Evolutionary conservation across 2,113 vertebrate genomes (phyloP), one percentile per base, ranked within the genome.

Genomic region (Silurus glanis): DNA sequence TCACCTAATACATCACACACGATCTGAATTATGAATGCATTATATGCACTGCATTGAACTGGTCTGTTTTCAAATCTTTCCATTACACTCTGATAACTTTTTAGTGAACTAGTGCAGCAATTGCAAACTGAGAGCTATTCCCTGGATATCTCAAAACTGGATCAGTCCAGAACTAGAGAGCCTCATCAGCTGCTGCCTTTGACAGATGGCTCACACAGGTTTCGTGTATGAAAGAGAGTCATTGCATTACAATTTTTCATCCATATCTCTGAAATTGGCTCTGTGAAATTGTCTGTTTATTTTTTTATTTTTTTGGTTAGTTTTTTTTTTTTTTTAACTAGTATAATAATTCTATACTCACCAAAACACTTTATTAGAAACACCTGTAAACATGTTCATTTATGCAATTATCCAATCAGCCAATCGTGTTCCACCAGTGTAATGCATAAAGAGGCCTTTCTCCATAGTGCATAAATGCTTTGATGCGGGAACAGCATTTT

Each of bases 201-300:
- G 56, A 80, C 81, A 86, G 87, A 88, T 86, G 84, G 59, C 59
- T 88, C 81, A 86, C 82, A 56, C 21, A 19, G 47, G 55, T 55
- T 83, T 83, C 12, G 21, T 53, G 4, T 49, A 69, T 16, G 62
- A 59, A 58, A 83, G 62, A 78, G 23, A 85, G 64, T 82, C 59
- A 59, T 61, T 14, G 6, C 5, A 12, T 45, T 80, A 79, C 64
- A 81, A 8, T 67, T 59, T 82, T 59, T 37, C 72, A 82, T 86
- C 74, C 17, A 19, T 83, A 71, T 84, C 53, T 25, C 67, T 78
- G 84, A 80, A 83, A 83, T 82, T 84, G 81, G 25, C 76, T 80
- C 16, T 90, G 66, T 28, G 80, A 61, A 76, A 55, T 16, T 55
- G 74, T 28, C 74, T n/a, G 66, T 45, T 53, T 37, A 37, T 37